phyloP scores from a whole-genome alignment of 2,797 vertebrate species.

The Sebastes minor region DNA sequence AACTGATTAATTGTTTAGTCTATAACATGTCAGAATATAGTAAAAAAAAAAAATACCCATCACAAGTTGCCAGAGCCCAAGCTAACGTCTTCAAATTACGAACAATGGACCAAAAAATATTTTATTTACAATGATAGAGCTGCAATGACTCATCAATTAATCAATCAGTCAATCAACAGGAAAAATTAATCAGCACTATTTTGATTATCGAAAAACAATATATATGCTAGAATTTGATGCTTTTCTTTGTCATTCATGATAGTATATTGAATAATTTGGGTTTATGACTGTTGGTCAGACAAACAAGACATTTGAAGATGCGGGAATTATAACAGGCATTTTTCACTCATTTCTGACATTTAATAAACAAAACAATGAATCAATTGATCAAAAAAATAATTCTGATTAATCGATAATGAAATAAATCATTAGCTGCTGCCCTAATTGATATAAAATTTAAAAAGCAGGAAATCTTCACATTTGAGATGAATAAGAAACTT shows the following conservation, averaged over 20 bases:
- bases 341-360: not conserved
- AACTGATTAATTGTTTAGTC: no score
- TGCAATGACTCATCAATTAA: not conserved
- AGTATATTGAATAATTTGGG: not conserved
- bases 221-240: not conserved
- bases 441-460: not conserved
- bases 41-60: no score
- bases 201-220: not conserved
- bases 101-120: not conserved
- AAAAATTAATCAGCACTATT: not conserved
- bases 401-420: not conserved
- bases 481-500: not conserved
- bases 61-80: no score
- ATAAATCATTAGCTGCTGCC: not conserved
- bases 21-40: not conserved
- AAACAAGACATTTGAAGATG: not conserved
- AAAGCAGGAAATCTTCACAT: not conserved
- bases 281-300: not conserved
- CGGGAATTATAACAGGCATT: not conserved
- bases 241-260: not conserved
- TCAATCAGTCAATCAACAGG: not conserved
- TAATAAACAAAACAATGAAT: not conserved
- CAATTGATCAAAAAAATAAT: not conserved
- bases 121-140: not conserved
- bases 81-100: not conserved